Evolutionary conservation across 2,888 invertebrate species (phyloP).

Genomic region (Eupithecia inturbata): DNA sequence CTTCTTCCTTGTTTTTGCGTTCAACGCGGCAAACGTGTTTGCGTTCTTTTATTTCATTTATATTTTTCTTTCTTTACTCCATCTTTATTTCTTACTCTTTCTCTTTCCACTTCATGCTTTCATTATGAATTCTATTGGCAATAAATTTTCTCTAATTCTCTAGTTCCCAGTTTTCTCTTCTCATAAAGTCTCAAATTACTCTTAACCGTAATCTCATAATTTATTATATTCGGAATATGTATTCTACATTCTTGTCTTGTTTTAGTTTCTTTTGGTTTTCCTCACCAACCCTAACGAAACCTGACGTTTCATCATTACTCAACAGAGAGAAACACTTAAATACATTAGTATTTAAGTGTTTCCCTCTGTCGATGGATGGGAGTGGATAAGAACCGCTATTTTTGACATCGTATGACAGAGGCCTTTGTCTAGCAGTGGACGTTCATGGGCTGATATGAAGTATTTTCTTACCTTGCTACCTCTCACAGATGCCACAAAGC

Average conservation of each 20-base stretch:
- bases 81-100: no score
- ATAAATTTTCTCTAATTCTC: not conserved
- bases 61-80: not conserved
- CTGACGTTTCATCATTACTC: not conserved
- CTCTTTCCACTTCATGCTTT: not conserved
- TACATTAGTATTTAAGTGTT: no score
- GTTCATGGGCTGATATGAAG: not conserved
- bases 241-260: not conserved
- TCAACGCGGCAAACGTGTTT: no score
- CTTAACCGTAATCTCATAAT: not conserved
- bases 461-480: not conserved
- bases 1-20: not conserved
- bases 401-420: not conserved
- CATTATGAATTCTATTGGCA: not conserved
- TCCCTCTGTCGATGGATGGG: no score
- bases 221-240: no score
- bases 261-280: not conserved
- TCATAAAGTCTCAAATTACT: not conserved
- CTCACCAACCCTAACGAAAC: not conserved
- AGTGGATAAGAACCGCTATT: not conserved
- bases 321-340: no score
- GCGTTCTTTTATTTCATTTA: no score
- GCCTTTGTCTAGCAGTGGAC: not conserved
- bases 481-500: conserved; percentile 82
- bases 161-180: not conserved